Evolutionary conservation across 2,797 vertebrate genomes (phyloP), one percentile per base, ranked within the genome.

Genomic region (Lepus townsendii): DNA sequence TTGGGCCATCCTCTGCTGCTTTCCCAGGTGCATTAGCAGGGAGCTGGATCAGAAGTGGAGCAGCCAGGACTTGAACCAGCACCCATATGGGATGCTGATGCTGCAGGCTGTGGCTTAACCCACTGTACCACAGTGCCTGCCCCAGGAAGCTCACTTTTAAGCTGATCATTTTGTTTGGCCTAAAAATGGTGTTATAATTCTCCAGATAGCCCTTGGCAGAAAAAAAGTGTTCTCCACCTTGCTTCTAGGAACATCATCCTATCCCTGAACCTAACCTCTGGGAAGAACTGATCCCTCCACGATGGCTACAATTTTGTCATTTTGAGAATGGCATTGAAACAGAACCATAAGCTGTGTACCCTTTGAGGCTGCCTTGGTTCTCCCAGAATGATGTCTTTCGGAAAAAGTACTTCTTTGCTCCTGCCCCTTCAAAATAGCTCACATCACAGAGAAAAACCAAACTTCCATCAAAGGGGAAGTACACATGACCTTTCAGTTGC

Each of bases 361-460:
- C 35, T 93, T 80, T 65, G 68, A 95, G 73, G 76, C 1, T n/a
- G 82, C n/a, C 54, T 92, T 63, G 87, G 47, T 75, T 86, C 66
- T 47, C 54, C 63, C 83, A 90, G 65, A 94, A 80, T 66, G 57
- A 82, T 10, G 47, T n/a, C 42, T 66, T 88, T 86, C 63, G 75
- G 60, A 88, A 71, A 93, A 78, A 91, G 62, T 7, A 17, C 27
- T 75, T 92, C 57, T 95, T 88, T 22, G 68, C 52, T 54, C 6
- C 11, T 22, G 32, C 22, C 69, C 52, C 86, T 95, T 84, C 27
- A 73, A 85, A 35, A 76, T 7, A 89, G 26, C 19, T 52, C 66
- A 57, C 0, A 35, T 89, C 57, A 87, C 16, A 73, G 22, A 35
- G 35, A 50, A 0, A 50, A 76, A 66, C 30, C 60, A 17, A 80